These are phyloP conservation scores for Brachionus sp. DNA, from an alignment of 1,140 invertebrate genomes.

Conservation along the genomic window DNA sequence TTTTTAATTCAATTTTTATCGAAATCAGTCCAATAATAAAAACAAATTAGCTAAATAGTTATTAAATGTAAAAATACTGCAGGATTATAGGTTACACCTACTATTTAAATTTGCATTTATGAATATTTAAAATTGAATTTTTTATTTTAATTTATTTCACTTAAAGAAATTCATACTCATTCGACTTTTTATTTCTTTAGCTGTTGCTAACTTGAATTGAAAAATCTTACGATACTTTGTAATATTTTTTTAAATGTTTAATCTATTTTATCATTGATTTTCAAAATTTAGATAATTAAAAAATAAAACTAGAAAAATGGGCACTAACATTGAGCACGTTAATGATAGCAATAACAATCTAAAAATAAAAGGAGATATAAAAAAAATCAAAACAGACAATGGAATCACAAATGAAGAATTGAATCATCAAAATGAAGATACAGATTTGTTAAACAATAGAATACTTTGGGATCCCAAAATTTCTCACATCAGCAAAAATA, in stretches of 20 bases:
- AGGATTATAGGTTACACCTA: neutral
- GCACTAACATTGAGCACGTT: neutral
- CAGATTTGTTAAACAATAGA: neutral
- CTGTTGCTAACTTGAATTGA: constrained; percentile 23
- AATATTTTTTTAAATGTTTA: neutral
- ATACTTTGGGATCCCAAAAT: neutral
- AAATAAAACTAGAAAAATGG: neutral
- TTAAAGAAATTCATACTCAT: neutral
- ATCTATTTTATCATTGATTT: neutral
- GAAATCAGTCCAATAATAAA: neutral
- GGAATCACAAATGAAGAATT: neutral
- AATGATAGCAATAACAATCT: neutral
- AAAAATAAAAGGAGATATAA: neutral
- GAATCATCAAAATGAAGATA: neutral
- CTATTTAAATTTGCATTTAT: neutral
- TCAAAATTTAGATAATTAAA: neutral
- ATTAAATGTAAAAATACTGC: neutral
- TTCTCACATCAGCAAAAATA: neutral
- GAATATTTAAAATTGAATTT: neutral
- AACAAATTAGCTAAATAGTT: neutral
- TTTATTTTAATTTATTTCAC: constrained; percentile 21
- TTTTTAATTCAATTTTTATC: neutral
- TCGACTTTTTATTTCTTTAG: neutral
- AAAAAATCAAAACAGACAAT: neutral
- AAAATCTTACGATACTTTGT: constrained; percentile 9